These are phyloP conservation scores for Sisyra terminalis DNA, from an alignment of 2,888 invertebrate species.

Conservation along the genomic window DNA sequence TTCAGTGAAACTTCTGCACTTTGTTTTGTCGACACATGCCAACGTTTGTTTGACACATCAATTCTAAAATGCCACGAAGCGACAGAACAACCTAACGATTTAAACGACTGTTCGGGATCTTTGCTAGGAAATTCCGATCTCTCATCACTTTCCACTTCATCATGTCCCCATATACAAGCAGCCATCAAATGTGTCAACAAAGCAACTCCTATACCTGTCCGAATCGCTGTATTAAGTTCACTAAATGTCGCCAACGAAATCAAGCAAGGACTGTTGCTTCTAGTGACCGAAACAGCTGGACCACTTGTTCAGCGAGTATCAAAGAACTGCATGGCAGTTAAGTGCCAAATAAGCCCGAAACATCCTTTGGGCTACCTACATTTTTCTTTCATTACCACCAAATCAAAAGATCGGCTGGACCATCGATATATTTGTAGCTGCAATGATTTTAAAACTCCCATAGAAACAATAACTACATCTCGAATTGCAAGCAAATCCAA, in stretches of 20 bases:
- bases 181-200: conserved; percentile 42
- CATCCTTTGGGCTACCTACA: conserved; percentile 56
- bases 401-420: conserved; percentile 29
- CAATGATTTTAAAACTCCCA: conserved; percentile 30
- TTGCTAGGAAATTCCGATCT: no score
- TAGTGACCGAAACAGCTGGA: conserved; percentile 40
- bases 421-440: conserved; percentile 41
- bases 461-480: not conserved
- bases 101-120: no score
- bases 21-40: conserved; percentile 40
- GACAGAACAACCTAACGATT: conserved; percentile 12
- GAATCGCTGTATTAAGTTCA: conserved; percentile 39
- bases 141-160: conserved; percentile 12
- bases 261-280: conserved; percentile 39
- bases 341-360: conserved; percentile 44
- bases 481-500: no score
- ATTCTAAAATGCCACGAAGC: conserved; percentile 35
- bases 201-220: conserved; percentile 40
- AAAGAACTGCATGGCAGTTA: conserved; percentile 52
- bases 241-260: conserved; percentile 39
- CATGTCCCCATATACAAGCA: conserved; percentile 45
- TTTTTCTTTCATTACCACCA: conserved; percentile 39
- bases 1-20: conserved; percentile 28
- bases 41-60: conserved; percentile 34
- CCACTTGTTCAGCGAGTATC: conserved; percentile 53